These are phyloP conservation scores for Anastrepha obliqua DNA, from an alignment of 1,140 invertebrate genomes.

Conservation along the genomic window DNA sequence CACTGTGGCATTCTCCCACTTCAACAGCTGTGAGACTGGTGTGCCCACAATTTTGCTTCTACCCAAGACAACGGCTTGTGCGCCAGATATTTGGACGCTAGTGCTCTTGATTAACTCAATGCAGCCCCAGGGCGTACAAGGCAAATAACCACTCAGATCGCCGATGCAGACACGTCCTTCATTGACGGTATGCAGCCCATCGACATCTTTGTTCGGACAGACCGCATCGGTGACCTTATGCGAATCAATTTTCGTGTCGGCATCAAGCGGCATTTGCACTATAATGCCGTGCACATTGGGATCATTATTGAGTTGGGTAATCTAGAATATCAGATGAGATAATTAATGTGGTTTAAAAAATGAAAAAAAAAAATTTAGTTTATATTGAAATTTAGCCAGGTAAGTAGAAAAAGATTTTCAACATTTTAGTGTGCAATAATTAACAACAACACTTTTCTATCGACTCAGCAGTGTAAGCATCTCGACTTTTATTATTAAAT, in stretches of 20 bases:
- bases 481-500: neutral
- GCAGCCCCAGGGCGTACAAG: slow-evolving; percentile 95
- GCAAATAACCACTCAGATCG: slow-evolving; percentile 90
- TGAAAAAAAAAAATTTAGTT: too few species aligned
- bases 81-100: slow-evolving; percentile 87
- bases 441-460: too few species aligned
- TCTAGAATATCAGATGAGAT: slow-evolving; percentile 77
- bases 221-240: slow-evolving; percentile 92
- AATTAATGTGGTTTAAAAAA: neutral
- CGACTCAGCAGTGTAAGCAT: too few species aligned
- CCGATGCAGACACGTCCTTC: slow-evolving; percentile 91
- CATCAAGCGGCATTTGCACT: slow-evolving; percentile 96
- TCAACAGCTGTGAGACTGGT: slow-evolving; percentile 93
- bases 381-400: too few species aligned
- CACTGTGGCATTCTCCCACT: slow-evolving; percentile 98
- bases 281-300: slow-evolving; percentile 94
- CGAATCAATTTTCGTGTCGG: slow-evolving; percentile 87
- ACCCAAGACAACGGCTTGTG: slow-evolving; percentile 94
- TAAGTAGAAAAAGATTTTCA: too few species aligned
- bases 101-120: slow-evolving; percentile 92
- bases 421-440: too few species aligned
- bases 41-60: slow-evolving; percentile 98
- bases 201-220: slow-evolving; percentile 92
- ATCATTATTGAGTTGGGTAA: slow-evolving; percentile 89
- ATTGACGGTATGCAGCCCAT: slow-evolving; percentile 93